Percentiles rank a stretch among this genome's conserved stretches.
These are phyloP conservation scores for Grallaria varia DNA, from an alignment of 2,113 vertebrate species.

Conservation along the genomic window DNA sequence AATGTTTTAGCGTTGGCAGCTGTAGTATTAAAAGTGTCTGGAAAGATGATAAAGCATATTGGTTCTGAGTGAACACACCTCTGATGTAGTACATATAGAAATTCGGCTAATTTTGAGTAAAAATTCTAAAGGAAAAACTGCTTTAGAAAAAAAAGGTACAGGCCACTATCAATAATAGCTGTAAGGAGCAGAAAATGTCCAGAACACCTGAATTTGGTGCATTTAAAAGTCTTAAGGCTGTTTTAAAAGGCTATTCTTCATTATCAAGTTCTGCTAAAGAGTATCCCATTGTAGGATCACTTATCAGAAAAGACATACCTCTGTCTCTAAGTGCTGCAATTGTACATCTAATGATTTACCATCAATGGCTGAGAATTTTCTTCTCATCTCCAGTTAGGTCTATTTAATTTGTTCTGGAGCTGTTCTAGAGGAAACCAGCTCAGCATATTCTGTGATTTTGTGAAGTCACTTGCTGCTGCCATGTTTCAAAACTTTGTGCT, in stretches of 20 bases:
- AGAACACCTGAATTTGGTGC: neutral
- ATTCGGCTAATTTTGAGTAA: neutral
- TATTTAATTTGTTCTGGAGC: neutral
- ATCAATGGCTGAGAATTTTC: neutral
- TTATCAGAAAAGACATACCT: neutral
- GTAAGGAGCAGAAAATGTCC: neutral
- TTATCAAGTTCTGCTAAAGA: neutral
- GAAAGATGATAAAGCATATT: neutral
- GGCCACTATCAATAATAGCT: neutral
- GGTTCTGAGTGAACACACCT: neutral
- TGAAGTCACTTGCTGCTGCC: neutral
- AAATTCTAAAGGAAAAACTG: neutral
- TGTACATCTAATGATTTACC: neutral
- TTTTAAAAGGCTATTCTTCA: neutral
- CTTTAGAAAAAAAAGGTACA: neutral
- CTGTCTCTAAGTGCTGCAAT: neutral
- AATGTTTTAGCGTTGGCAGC: neutral
- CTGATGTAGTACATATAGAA: neutral
- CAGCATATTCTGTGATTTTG: neutral
- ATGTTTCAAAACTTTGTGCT: neutral
- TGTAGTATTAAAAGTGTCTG: neutral
- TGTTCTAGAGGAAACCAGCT: neutral
- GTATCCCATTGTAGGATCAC: neutral
- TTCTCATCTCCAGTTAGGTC: neutral
- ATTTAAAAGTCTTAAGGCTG: neutral